Evolutionary conservation across 1,140 invertebrate genomes (phyloP), one percentile per base, ranked within the genome.

Genomic region (Metopolophium dirhodum): DNA sequence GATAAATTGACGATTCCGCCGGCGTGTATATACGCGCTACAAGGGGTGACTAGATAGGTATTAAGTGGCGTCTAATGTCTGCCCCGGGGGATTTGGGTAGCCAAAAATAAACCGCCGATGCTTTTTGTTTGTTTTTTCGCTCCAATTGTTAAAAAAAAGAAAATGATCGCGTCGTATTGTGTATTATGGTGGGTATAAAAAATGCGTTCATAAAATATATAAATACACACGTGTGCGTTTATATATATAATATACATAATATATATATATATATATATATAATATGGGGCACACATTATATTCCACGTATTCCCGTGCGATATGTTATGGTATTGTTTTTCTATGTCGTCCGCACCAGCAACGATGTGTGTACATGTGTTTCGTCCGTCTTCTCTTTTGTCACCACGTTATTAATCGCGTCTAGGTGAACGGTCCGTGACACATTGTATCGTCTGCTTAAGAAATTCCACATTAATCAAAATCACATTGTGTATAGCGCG

Each of bases 21-120:
- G 45, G 20, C 77, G 51, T 89, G 35, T 89, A 37, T 88, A 35
- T 57, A 57, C n/a, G 37, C 30, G 0, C 3, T 37, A 23, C 49
- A 37, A 35, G 41, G 45, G 54, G 54, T 68, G 54, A 57, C 47
- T 47, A 41, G 91, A 93, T 85, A 93, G 91, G 91, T 93, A 93
- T 93, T 93, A 93, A 93, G 91, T 93, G 91, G 91, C 91, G 91
- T 93, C 91, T 93, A 93, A 92, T 83, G 91, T 93, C 91, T 86
- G 49, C 91, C 82, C 91, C 82, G n/a, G 47, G 82, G 91, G 68
- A 49, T 91, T 82, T 35, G 41, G 49, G n/a, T 83, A 30, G 47
- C 49, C 49, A 51, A 93, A 93, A 93, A 93, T 93, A 86, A 86
- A 93, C 91, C 91, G 26, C 35, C 68, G 37, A 45, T 41, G 37